Conservation (phyloP, 2,113 vertebrate genomes). For the Campylorhamphus procurvoides region DNA sequence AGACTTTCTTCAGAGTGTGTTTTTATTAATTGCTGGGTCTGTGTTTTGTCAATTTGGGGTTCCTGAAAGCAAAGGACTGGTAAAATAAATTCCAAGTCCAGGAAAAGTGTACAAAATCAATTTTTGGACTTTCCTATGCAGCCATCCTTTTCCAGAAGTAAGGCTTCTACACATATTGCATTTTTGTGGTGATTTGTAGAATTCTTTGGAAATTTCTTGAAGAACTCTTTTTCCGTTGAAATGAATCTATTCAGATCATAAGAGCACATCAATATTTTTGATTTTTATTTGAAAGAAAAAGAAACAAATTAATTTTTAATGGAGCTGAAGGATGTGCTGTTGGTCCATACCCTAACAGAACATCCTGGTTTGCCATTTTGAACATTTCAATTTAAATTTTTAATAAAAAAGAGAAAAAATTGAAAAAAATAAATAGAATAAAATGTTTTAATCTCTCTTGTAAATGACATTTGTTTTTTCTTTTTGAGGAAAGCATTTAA, state of each 20-base stretch:
- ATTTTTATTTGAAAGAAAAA: neutral
- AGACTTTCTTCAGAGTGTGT: neutral
- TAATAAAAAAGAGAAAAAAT: too few relatives aligned
- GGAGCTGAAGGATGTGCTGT: neutral
- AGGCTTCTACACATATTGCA: neutral
- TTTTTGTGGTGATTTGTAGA: neutral
- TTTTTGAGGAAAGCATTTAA: neutral
- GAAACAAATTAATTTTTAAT: neutral
- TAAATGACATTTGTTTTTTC: neutral
- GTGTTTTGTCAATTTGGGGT: neutral
- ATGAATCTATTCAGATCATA: neutral
- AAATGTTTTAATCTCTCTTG: neutral
- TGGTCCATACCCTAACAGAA: neutral
- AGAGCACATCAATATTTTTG: neutral
- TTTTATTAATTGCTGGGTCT: neutral
- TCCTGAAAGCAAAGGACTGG: neutral
- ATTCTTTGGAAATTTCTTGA: neutral
- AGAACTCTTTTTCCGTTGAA: neutral
- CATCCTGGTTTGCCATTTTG: neutral
- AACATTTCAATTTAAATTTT: neutral
- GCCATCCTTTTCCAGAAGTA: neutral
- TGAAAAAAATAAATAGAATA: neutral
- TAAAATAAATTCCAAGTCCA: neutral
- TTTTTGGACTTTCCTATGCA: neutral
- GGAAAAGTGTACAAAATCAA: neutral